These are phyloP conservation scores for Syritta pipiens DNA, from an alignment of 2,888 invertebrate species.

Conservation along the genomic window DNA sequence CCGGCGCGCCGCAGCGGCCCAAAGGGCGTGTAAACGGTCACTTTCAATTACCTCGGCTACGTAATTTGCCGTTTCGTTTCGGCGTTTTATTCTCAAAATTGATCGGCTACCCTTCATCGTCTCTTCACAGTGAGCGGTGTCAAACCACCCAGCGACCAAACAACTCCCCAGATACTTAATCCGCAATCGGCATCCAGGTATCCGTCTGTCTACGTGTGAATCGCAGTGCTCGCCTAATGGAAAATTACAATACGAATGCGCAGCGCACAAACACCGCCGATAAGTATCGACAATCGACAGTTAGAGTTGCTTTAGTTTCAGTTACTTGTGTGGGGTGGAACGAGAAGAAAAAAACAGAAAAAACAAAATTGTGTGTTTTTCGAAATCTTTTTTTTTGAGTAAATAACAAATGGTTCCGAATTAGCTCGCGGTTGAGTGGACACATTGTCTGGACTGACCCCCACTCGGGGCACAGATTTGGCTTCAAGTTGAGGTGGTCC, in stretches of 20 bases:
- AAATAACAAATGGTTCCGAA: slow-evolving; percentile 56
- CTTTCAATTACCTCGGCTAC: slow-evolving; percentile 35
- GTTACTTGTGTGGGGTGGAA: background rate
- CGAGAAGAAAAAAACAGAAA: background rate
- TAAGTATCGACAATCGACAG: slow-evolving; percentile 2
- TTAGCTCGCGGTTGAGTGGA: slow-evolving; percentile 56
- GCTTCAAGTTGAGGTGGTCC: slow-evolving; percentile 7
- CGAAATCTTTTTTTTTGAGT: slow-evolving; percentile 46
- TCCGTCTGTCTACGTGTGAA: slow-evolving; percentile 20
- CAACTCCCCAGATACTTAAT: slow-evolving; percentile 32
- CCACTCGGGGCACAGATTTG: slow-evolving; percentile 7
- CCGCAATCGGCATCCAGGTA: background rate
- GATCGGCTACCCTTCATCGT: slow-evolving; percentile 16
- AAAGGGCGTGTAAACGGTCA: slow-evolving; percentile 39
- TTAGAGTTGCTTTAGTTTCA: background rate
- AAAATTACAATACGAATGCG: slow-evolving; percentile 58
- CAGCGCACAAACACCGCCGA: background rate
- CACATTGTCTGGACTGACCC: slow-evolving; percentile 41
- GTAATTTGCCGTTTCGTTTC: slow-evolving; percentile 15
- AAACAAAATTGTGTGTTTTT: slow-evolving; percentile 23
- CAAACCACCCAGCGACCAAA: slow-evolving; percentile 34
- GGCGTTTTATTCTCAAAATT: background rate
- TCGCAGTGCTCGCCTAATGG: slow-evolving; percentile 44
- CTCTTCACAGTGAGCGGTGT: background rate
- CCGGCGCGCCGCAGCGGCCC: too few relatives aligned